Evolutionary conservation across 1,140 invertebrate species (phyloP).

Genomic region (Apis dorsata): DNA sequence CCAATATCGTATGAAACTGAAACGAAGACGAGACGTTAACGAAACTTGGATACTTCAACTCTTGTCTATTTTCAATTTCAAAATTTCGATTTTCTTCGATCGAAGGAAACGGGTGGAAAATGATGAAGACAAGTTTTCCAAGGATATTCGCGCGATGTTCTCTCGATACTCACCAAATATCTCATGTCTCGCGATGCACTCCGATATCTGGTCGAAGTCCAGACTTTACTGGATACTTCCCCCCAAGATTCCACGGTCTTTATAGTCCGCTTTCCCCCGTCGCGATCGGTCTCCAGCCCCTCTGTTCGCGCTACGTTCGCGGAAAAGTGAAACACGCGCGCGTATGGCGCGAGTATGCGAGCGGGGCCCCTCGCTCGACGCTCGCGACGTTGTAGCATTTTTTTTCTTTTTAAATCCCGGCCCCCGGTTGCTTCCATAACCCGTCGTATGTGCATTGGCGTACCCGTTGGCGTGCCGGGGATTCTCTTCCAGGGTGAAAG

Average conservation of each 20-base stretch:
- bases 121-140: neutral
- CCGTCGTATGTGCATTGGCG: slow-evolving; percentile 39
- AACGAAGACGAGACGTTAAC: neutral
- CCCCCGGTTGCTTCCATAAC: slow-evolving; percentile 55
- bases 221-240: slow-evolving; percentile 77
- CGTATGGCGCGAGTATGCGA: slow-evolving; percentile 11
- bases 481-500: slow-evolving; percentile 46
- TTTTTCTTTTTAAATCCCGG: slow-evolving; percentile 28
- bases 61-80: neutral
- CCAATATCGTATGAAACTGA: slow-evolving; percentile 71
- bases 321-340: slow-evolving; percentile 66
- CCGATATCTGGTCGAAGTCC: slow-evolving; percentile 70
- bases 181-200: slow-evolving; percentile 67
- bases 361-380: slow-evolving; percentile 23
- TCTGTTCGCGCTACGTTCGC: slow-evolving; percentile 54
- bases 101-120: neutral
- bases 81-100: neutral
- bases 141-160: neutral
- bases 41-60: too few species aligned
- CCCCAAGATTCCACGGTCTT: slow-evolving; percentile 70
- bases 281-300: slow-evolving; percentile 46
- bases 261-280: slow-evolving; percentile 74
- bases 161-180: slow-evolving; percentile 72
- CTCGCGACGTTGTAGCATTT: slow-evolving; percentile 53
- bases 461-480: slow-evolving; percentile 1